Conservation (phyloP, 2,113 vertebrate genomes). For the Corydoras maculifer region DNA sequence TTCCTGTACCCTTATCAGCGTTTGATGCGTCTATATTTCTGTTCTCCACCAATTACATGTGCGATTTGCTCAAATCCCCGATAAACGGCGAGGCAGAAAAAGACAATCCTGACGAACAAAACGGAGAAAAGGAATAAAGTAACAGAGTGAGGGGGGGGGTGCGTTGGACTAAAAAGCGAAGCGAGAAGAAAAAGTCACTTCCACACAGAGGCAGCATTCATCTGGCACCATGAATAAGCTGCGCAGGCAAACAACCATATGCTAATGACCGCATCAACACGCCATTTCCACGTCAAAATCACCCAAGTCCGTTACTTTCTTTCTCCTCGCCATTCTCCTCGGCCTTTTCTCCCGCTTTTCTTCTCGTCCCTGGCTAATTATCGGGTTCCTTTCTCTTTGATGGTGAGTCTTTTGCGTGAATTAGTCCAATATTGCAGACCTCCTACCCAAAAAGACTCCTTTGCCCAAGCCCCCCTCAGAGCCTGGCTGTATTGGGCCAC, state of each 20-base stretch:
- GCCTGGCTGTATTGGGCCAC: constrained; percentile 37
- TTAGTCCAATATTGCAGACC: constrained; percentile 65
- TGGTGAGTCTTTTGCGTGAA: constrained; percentile 60
- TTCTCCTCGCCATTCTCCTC: constrained; percentile 34
- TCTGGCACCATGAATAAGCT: constrained; percentile 55
- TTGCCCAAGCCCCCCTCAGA: constrained; percentile 14
- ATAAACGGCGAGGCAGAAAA: constrained; percentile 44
- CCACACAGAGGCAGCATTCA: constrained; percentile 56
- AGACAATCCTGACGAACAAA: constrained; percentile 41
- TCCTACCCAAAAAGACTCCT: constrained; percentile 36
- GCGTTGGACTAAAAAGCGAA: constrained; percentile 57
- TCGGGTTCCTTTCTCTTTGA: constrained; percentile 56
- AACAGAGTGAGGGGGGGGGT: constrained; percentile 21
- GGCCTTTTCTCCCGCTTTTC: constrained; percentile 38
- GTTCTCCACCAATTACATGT: no score
- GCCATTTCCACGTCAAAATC: constrained; percentile 66
- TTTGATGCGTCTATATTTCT: no score
- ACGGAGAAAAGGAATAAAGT: no score
- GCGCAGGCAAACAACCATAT: constrained; percentile 55
- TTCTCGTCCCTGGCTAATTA: constrained; percentile 60
- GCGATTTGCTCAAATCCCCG: no score
- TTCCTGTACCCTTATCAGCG: no score
- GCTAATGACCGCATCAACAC: constrained; percentile 58
- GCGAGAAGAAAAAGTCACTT: constrained; percentile 39
- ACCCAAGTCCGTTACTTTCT: constrained; percentile 39